Percentiles rank a stretch among this genome's conserved stretches.
Conservation (phyloP, 2,888 invertebrate species). For the Sphaerophoria rueppellii region DNA sequence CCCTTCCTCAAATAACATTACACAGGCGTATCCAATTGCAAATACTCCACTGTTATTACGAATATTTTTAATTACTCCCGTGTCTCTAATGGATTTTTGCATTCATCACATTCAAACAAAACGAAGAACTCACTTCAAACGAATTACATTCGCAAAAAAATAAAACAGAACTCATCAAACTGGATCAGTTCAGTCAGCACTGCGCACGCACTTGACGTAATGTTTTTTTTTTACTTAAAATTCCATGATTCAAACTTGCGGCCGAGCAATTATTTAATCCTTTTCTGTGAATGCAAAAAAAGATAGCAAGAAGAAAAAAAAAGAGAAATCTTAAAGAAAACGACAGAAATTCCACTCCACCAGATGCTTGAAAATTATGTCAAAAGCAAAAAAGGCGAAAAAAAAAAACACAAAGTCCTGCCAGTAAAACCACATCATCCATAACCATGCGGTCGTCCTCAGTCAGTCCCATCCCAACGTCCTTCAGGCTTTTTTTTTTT, state of each 20-base stretch:
- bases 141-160: conserved; percentile 36
- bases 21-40: not conserved
- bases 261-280: conserved; percentile 56
- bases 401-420: conserved; percentile 58
- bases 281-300: conserved; percentile 2
- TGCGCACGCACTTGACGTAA: conserved; percentile 27
- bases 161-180: conserved; percentile 39
- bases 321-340: conserved; percentile 50
- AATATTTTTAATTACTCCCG: conserved; percentile 26
- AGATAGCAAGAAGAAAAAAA: not conserved
- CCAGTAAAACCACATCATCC: conserved; percentile 44
- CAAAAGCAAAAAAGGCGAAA: conserved; percentile 56
- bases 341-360: conserved; percentile 68
- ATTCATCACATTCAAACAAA: not conserved
- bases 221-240: not conserved
- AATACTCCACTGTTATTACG: conserved; percentile 5
- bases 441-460: conserved; percentile 59
- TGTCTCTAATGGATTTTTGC: conserved; percentile 20
- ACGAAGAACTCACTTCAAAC: conserved; percentile 10
- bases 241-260: conserved; percentile 28
- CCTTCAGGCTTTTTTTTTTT: conserved; percentile 68
- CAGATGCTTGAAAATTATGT: conserved; percentile 70
- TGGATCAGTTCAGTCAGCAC: conserved; percentile 21
- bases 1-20: no score
- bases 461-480: conserved; percentile 63